Percentiles rank a stretch among this genome's conserved stretches.
Conservation (phyloP, 2,113 vertebrate genomes). For the Corvus moneduloides region DNA sequence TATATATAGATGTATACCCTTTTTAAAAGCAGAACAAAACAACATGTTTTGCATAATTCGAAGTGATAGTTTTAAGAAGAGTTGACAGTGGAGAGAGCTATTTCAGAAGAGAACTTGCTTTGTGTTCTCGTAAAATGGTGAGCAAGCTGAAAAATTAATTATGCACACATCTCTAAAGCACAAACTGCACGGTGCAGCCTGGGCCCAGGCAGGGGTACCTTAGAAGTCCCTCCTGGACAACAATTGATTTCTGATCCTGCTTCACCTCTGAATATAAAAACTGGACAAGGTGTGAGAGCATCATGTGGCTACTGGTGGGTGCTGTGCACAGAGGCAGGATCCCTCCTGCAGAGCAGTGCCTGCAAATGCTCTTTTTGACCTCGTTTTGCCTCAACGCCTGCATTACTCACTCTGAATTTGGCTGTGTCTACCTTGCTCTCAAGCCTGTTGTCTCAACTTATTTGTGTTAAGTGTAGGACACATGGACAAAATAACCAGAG, state of each 20-base stretch:
- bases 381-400: background rate
- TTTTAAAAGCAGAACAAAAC: conserved; percentile 27
- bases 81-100: conserved; percentile 11
- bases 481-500: conserved; percentile 62
- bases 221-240: background rate
- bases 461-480: conserved; percentile 66
- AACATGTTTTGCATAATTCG: conserved; percentile 42
- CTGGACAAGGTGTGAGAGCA: background rate
- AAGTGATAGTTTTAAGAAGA: conserved; percentile 46
- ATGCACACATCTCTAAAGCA: background rate
- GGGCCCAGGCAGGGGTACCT: background rate
- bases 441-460: conserved; percentile 57
- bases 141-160: conserved; percentile 58
- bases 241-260: background rate
- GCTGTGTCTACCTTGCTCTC: conserved; percentile 38
- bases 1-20: background rate
- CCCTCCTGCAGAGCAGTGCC: background rate
- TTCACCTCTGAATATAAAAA: background rate
- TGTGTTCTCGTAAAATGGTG: conserved; percentile 11
- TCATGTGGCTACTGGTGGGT: background rate
- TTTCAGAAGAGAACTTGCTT: conserved; percentile 43
- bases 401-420: conserved; percentile 64
- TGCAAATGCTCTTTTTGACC: conserved; percentile 46
- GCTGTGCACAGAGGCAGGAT: background rate
- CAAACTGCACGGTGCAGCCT: background rate